Percentiles rank a stretch among this genome's conserved stretches.
Evolutionary conservation across 2,113 vertebrate species (phyloP).

Genomic region (Aegotheles bennettii): DNA sequence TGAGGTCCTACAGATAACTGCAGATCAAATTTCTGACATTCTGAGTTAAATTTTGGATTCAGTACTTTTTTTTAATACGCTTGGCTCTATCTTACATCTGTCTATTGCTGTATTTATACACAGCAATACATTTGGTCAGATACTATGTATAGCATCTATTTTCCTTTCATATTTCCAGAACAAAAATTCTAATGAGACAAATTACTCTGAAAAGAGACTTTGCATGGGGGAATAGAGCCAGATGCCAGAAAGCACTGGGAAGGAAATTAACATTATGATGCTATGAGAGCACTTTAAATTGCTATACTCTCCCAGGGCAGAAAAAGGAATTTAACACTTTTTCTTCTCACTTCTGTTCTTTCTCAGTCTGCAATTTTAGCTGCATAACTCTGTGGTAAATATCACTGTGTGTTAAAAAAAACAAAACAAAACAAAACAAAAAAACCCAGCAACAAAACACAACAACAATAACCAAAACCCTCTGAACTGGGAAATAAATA

Average conservation of each 20-base stretch:
- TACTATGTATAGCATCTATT: background rate
- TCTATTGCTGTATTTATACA: background rate
- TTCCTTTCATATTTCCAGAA: background rate
- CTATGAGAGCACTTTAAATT: conserved; percentile 30
- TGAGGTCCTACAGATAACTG: background rate
- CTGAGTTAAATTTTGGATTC: background rate
- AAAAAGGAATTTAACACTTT: background rate
- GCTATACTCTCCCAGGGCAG: background rate
- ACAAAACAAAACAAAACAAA: background rate
- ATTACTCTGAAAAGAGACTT: conserved; percentile 10
- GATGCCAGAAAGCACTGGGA: conserved; percentile 40
- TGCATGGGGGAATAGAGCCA: conserved; percentile 17
- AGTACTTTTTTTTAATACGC: background rate
- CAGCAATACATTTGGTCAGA: background rate
- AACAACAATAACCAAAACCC: background rate
- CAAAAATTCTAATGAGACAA: conserved; percentile 16
- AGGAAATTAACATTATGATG: conserved; percentile 21
- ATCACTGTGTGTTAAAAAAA: background rate
- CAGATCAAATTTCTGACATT: background rate
- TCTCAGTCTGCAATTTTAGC: background rate
- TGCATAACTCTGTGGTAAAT: background rate
- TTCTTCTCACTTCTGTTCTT: background rate
- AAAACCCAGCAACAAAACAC: too few species aligned
- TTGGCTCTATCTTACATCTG: background rate
- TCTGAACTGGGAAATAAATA: background rate